phyloP scores from a whole-genome alignment of 2,113 vertebrate genomes.

The Alligator mississippiensis region DNA sequence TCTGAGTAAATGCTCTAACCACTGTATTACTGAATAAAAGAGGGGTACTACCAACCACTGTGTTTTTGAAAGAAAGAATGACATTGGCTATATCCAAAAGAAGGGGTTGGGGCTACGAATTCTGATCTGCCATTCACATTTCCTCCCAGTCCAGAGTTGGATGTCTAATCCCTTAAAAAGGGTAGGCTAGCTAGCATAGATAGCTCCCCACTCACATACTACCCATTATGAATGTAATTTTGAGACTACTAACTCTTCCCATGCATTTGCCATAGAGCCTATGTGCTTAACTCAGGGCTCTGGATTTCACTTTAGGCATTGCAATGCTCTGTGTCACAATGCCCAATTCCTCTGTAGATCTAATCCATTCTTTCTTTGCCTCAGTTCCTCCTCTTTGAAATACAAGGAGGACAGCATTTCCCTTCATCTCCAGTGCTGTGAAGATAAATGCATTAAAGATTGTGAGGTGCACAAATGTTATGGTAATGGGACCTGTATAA shows the following conservation, averaged over 20 bases:
- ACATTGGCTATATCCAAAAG: too few relatives aligned
- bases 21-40: too few relatives aligned
- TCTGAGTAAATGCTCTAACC: too few relatives aligned
- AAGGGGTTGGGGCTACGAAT: too few relatives aligned
- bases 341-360: too few relatives aligned
- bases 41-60: too few relatives aligned
- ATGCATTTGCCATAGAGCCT: neutral
- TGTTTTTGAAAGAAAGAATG: too few relatives aligned
- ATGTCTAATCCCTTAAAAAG: too few relatives aligned
- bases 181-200: too few relatives aligned
- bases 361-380: neutral
- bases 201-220: neutral
- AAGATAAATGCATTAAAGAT: neutral
- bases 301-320: neutral
- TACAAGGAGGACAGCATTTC: fast-evolving
- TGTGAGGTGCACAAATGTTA: neutral
- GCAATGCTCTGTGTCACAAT: neutral
- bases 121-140: too few relatives aligned
- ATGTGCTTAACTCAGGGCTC: neutral
- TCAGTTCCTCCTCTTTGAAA: neutral
- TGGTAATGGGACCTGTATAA: neutral
- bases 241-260: neutral
- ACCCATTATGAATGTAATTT: neutral
- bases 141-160: too few relatives aligned
- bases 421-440: neutral